Evolutionary conservation across 2,113 vertebrate genomes (phyloP), one percentile per base, ranked within the genome.

Genomic region (Raja brachyura): DNA sequence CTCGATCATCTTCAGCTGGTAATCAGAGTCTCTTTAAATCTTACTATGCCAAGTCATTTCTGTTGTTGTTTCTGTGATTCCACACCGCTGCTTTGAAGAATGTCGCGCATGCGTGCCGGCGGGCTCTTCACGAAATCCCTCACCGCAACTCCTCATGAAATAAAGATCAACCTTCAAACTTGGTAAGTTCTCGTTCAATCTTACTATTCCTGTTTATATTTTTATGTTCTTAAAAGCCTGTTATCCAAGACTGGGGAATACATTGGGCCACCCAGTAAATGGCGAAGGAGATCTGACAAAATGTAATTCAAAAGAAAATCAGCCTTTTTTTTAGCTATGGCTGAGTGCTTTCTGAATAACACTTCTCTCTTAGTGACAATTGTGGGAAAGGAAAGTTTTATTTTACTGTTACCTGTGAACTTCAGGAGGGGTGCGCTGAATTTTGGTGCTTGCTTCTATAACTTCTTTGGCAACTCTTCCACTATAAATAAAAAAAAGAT

Each of bases 381-480:
- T n/a, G 54, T 59, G 81, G 4, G 11, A 61, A 4, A 61, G 25
- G 28, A 59, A 11, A 59, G 25, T n/a, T 59, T 28, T 73, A 25
- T 93, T 70, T 56, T 48, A 94, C 20, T 93, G 94, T 95, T 95
- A 99, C 99, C 98, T 98, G 95, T 97, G 95, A 83, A 99, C 97
- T 94, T 97, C 97, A 0, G 99, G 99, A 28, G 98, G 98, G 56
- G 99, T 98, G 93, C 99, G 97, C 95, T 98, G 98, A 94, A 99
- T 99, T 96, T 98, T 99, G 79, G 98, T 98, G 94, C 99, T 99
- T 93, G 98, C 99, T 93, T 99, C 99, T 74, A 99, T 98, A 93
- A 98, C 99, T 94, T 99, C 99, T 96, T 99, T 99, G 93, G 98
- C 98, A 93, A 99, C 99, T 96, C 97, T 97, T 93, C 99, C 99